These are phyloP conservation scores for Microcebus tavaratra DNA, from an alignment of 2,113 vertebrate species.

Conservation along the genomic window DNA sequence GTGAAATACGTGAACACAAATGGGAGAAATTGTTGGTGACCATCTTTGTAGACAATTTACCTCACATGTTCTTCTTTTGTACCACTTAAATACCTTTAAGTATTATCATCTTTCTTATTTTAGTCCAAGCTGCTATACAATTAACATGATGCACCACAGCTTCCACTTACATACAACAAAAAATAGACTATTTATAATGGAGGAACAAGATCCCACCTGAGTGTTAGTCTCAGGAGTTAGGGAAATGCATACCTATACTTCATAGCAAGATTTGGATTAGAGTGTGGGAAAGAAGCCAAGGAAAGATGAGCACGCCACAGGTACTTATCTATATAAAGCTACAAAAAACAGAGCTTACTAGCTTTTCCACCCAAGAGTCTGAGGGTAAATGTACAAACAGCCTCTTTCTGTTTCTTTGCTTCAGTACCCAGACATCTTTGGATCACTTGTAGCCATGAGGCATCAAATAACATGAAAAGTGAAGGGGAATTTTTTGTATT, in stretches of 20 bases:
- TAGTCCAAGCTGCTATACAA: neutral
- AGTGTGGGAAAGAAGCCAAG: neutral
- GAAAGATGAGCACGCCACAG: neutral
- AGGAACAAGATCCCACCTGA: neutral
- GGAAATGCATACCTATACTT: neutral
- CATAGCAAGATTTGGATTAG: neutral
- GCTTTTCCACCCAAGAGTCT: neutral
- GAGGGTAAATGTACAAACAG: neutral
- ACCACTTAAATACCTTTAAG: neutral
- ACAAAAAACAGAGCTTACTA: neutral
- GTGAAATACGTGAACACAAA: neutral
- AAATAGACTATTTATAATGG: neutral
- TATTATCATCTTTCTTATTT: neutral
- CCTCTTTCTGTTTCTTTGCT: conserved; percentile 30
- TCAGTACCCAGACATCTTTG: conserved; percentile 49
- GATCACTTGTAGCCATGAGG: conserved; percentile 2
- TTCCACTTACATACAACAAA: neutral
- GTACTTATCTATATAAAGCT: neutral
- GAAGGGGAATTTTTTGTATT: neutral
- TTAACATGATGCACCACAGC: neutral
- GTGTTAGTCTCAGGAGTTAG: neutral
- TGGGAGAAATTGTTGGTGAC: neutral
- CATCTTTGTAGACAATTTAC: neutral
- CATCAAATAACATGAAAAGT: conserved; percentile 58
- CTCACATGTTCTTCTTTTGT: neutral